Base-by-base conservation (phyloP, 1,140 invertebrate genomes). In the Apis florea region DNA sequence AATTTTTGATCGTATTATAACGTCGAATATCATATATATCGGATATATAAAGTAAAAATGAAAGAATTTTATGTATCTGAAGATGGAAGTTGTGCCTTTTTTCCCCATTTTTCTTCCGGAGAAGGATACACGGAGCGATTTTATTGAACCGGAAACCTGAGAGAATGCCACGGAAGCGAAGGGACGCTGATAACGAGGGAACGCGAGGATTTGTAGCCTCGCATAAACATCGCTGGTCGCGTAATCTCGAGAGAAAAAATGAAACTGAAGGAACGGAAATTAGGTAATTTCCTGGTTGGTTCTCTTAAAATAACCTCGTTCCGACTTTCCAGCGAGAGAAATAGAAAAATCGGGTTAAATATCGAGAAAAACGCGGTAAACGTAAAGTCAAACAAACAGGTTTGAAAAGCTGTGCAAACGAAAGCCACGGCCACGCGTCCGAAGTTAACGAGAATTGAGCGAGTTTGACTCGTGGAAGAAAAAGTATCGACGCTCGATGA, bases 381-480 rank as follows among this genome's bases (percentile, higher is more conserved):
- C 10, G 11, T 11, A n/a, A 1, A n/a, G 58, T 21, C 31, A 40
- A 40, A 40, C 31, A 40, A 40, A 40, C 31, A 40, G 2, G 40
- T 67, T 40, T 67, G 19, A 6, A 68, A 68, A 68, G 66, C 66
- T 68, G 66, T 47, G 17, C 66, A 47, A 68, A 68, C 66, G 40
- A 49, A 49, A 68, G 24, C 31, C 40, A 40, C 40, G 12, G 67
- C n/a, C n/a, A 53, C 15, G 24, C 47, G 68, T 69, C 19, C 15
- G 12, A 53, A 24, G 68, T 69, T 69, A 69, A 69, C 68, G 49
- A 69, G 68, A 53, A 69, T 69, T 53, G 68, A 47, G n/a, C n/a
- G 40, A 71, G 53, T 40, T 71, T 54, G 13, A 72, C 31, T 31
- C 70, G 47, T 26, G 24, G 64, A 63, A 49, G 71, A 73, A 61